Evolutionary conservation across 2,888 invertebrate genomes (phyloP).

Genomic region (Calameuta filiformis): DNA sequence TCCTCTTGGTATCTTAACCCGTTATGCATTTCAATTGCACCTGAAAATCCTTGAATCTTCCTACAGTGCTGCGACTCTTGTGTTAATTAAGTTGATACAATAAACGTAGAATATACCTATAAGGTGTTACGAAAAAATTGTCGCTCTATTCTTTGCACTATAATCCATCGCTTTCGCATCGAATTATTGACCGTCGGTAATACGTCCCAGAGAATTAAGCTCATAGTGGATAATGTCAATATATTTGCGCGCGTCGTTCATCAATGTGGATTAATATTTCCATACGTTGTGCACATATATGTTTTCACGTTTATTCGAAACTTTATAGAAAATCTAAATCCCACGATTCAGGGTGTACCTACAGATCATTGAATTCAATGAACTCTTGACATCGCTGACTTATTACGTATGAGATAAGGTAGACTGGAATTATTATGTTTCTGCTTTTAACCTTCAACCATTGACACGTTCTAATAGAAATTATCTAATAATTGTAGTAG

Average conservation of each 20-base stretch:
- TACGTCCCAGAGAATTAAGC: neutral
- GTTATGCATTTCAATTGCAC: slow-evolving; percentile 2
- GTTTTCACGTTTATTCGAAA: neutral
- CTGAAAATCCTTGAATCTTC: slow-evolving; percentile 11
- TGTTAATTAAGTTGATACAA: neutral
- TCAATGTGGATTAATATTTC: slow-evolving; percentile 18
- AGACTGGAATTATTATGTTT: neutral
- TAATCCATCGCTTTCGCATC: neutral
- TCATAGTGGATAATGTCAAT: slow-evolving; percentile 18
- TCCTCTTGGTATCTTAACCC: neutral
- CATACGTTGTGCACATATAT: neutral
- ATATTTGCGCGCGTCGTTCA: slow-evolving; percentile 22
- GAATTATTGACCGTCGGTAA: neutral
- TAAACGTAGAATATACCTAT: neutral
- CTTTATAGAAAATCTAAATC: neutral
- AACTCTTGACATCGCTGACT: neutral
- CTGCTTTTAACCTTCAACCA: neutral
- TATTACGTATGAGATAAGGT: neutral
- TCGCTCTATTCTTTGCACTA: neutral
- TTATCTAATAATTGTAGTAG: neutral
- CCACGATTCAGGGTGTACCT: neutral
- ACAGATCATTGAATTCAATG: neutral
- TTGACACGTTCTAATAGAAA: neutral
- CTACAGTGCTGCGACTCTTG: neutral
- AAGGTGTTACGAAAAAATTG: neutral